phyloP scores from a whole-genome alignment of 2,113 vertebrate genomes.

The Tyrannus savana region DNA sequence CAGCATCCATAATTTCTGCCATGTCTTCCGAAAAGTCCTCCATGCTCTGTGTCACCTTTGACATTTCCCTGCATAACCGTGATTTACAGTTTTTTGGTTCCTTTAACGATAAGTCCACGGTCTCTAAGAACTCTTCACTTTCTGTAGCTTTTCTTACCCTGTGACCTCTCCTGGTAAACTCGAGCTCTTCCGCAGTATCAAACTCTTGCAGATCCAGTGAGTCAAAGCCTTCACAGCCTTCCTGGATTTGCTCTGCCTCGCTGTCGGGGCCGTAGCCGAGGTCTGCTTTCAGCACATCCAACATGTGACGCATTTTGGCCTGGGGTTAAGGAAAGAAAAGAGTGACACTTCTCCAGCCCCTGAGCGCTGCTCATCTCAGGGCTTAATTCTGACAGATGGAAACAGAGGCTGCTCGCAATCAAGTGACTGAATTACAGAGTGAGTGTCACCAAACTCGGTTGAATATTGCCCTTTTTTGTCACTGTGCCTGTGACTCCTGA shows the following conservation, averaged over 20 bases:
- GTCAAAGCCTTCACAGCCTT: neutral
- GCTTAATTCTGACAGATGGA: neutral
- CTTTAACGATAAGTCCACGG: neutral
- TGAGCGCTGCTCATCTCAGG: neutral
- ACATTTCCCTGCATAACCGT: neutral
- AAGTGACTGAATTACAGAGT: neutral
- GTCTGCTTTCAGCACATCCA: constrained; percentile 71
- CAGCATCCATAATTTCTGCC: neutral
- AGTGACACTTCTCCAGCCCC: neutral
- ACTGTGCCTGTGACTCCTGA: neutral
- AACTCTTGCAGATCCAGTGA: neutral
- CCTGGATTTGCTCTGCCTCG: rapidly evolving
- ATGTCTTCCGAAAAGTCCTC: constrained; percentile 1
- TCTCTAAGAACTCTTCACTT: neutral
- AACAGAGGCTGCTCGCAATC: neutral
- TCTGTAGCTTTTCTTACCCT: neutral
- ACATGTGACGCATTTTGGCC: constrained; percentile 75
- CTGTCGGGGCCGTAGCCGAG: neutral
- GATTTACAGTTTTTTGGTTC: neutral
- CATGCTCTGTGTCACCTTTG: neutral
- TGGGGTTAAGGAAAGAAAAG: constrained; percentile 3
- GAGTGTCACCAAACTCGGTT: neutral
- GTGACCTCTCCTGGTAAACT: neutral
- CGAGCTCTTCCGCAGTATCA: neutral
- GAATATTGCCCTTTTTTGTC: neutral